Percentiles rank a stretch among this genome's conserved stretches.
Conservation (phyloP, 1,140 invertebrate species). For the Elymnias hypermnestra region DNA sequence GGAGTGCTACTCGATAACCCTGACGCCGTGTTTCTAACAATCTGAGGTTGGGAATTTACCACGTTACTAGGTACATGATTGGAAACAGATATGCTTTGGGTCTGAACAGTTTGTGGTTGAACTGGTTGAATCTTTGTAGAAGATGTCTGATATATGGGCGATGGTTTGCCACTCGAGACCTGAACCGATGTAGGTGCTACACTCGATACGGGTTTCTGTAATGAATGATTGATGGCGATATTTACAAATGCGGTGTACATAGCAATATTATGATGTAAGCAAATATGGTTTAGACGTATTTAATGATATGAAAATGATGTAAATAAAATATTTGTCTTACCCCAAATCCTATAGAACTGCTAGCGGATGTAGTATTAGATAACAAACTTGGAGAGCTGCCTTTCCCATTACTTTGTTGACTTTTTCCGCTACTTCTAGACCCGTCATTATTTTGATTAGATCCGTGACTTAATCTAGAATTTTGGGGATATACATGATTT, state of each 20-base stretch:
- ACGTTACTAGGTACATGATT: slow-evolving; percentile 64
- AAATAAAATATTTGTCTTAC: slow-evolving; percentile 43
- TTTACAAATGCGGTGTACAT: slow-evolving; percentile 52
- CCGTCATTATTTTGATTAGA: slow-evolving; percentile 54
- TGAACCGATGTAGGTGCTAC: slow-evolving; percentile 86
- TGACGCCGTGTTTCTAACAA: slow-evolving; percentile 68
- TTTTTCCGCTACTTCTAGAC: slow-evolving; percentile 44
- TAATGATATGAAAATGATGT: too few species aligned
- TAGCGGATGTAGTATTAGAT: slow-evolving; percentile 45
- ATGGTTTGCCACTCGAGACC: slow-evolving; percentile 80
- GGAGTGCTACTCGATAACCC: slow-evolving; percentile 54
- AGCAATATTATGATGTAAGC: neutral
- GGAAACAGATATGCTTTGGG: slow-evolving; percentile 59
- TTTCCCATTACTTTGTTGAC: slow-evolving; percentile 53
- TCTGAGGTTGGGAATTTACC: slow-evolving; percentile 68
- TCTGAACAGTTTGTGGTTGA: slow-evolving; percentile 83
- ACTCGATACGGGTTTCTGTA: slow-evolving; percentile 84
- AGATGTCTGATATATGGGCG: slow-evolving; percentile 86
- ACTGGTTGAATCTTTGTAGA: slow-evolving; percentile 88
- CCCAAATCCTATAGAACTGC: slow-evolving; percentile 67
- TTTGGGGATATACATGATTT: slow-evolving; percentile 70
- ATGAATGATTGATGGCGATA: slow-evolving; percentile 70
- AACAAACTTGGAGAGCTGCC: slow-evolving; percentile 61
- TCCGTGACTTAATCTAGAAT: slow-evolving; percentile 67
- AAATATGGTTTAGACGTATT: neutral